These are phyloP conservation scores for Druon quercuslanigerum DNA, from an alignment of 1,140 invertebrate species.

Conservation along the genomic window DNA sequence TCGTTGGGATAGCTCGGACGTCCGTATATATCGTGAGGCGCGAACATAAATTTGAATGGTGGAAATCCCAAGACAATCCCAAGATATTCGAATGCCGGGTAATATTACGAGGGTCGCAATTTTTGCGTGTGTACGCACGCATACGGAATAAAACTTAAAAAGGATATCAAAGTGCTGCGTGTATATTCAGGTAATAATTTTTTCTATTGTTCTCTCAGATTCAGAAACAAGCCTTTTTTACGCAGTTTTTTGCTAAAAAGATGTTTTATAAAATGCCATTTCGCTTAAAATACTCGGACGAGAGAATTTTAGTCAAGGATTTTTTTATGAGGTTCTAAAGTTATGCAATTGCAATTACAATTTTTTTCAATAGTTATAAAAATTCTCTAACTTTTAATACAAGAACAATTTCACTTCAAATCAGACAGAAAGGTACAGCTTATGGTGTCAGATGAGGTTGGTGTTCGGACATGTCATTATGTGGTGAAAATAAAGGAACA, in stretches of 20 bases:
- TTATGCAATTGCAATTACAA: too few species aligned
- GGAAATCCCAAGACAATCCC: slow-evolving; percentile 5
- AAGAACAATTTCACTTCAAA: too few species aligned
- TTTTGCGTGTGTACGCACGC: slow-evolving; percentile 37
- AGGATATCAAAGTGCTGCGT: neutral
- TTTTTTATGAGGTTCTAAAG: too few species aligned
- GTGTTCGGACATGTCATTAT: too few species aligned
- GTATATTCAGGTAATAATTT: neutral
- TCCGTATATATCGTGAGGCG: slow-evolving; percentile 40
- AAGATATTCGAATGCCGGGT: neutral
- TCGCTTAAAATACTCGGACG: neutral
- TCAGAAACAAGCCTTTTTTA: neutral
- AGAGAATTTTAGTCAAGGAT: neutral
- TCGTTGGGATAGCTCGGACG: slow-evolving; percentile 49
- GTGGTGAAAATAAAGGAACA: too few species aligned
- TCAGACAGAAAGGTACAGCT: too few species aligned
- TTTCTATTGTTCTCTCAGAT: neutral
- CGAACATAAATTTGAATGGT: slow-evolving; percentile 46
- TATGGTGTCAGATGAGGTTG: too few species aligned
- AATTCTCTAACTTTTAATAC: too few species aligned
- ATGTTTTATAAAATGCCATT: neutral
- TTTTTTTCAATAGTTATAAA: too few species aligned
- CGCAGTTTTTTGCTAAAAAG: neutral
- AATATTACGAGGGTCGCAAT: neutral
- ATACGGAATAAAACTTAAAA: slow-evolving; percentile 29